Evolutionary conservation across 2,888 invertebrate species (phyloP), one percentile per base, ranked within the genome.

Genomic region (Alloplasta piceator): DNA sequence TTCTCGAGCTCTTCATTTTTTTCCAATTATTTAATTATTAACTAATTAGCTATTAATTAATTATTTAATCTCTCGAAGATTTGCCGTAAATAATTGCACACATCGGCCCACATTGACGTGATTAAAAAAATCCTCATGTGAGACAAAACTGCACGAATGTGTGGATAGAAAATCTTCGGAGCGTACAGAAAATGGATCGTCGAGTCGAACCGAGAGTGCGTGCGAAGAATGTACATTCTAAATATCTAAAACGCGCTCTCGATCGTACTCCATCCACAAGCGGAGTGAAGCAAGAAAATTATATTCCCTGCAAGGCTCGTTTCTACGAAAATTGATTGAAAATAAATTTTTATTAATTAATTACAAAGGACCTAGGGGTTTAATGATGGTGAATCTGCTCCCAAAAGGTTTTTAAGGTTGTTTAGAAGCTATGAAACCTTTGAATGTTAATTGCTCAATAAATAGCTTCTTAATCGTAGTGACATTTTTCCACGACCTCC

Each of bases 171-270:
- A 67, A 66, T 66, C 56, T 16, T 39, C 14, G 14, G 58, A 68
- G 76, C 76, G 76, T 39, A 12, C 2, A 72, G 46, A 43, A 56
- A 60, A 67, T 66, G 41, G 67, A 72, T 61, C 12, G 50, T 50
- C 50, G 50, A 50, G 55, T 46, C 12, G 56, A 60, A 50, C 50
- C 66, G n/a, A 67, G 76, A 76, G 58, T 68, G 80, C 73, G 72
- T 77, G 77, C 58, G 12, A 70, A 74, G 73, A 73, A 70, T 70
- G 73, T 52, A 60, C 80, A 39, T 74, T 77, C 73, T 64, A 70
- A 77, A 68, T 68, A 58, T 58, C 63, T 60, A 48, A 73, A 63
- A 6, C 50, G 72, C 71, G 56, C 55, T 81, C 50, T 64, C 73
- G 80, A 81, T 73, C 48, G 70, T 39, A 76, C 76, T 76, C 72